These are phyloP conservation scores for Chromoteleia sp. DNA, from an alignment of 2,888 invertebrate genomes.

Conservation along the genomic window DNA sequence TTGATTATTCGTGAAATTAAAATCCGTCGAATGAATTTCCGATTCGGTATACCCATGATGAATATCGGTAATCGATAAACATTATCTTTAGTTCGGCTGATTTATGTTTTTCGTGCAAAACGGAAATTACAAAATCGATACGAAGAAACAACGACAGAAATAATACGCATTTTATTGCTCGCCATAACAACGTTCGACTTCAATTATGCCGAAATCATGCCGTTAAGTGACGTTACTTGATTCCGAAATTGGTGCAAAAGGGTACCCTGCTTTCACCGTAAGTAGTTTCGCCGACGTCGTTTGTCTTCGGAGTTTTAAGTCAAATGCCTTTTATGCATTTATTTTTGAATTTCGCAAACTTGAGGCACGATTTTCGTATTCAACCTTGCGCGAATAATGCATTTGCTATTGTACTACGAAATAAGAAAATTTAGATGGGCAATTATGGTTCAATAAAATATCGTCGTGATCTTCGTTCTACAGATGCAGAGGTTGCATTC, in stretches of 20 bases:
- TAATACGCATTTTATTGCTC: slow-evolving; percentile 7
- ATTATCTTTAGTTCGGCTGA: slow-evolving; percentile 1
- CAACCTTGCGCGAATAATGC: neutral
- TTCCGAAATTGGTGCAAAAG: slow-evolving; percentile 29
- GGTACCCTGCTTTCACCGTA: slow-evolving; percentile 23
- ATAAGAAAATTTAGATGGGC: neutral
- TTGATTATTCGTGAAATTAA: no score
- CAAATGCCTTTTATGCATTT: slow-evolving; percentile 5
- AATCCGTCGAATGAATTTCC: no score
- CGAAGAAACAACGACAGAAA: slow-evolving; percentile 18
- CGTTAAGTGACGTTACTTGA: slow-evolving; percentile 38
- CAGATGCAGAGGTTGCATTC: no score
- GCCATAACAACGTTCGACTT: slow-evolving; percentile 18
- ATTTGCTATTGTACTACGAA: neutral
- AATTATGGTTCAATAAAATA: no score
- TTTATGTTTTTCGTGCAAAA: neutral
- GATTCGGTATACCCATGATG: no score
- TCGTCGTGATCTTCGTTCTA: no score
- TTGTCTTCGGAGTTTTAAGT: neutral
- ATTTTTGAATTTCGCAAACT: neutral
- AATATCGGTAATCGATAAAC: slow-evolving; percentile 1
- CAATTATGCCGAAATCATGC: slow-evolving; percentile 35
- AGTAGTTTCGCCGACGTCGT: slow-evolving; percentile 10
- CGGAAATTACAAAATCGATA: slow-evolving; percentile 8
- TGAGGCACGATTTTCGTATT: neutral